Evolutionary conservation across 2,797 vertebrate species (phyloP).

Genomic region (Pyrocephalus nanus): DNA sequence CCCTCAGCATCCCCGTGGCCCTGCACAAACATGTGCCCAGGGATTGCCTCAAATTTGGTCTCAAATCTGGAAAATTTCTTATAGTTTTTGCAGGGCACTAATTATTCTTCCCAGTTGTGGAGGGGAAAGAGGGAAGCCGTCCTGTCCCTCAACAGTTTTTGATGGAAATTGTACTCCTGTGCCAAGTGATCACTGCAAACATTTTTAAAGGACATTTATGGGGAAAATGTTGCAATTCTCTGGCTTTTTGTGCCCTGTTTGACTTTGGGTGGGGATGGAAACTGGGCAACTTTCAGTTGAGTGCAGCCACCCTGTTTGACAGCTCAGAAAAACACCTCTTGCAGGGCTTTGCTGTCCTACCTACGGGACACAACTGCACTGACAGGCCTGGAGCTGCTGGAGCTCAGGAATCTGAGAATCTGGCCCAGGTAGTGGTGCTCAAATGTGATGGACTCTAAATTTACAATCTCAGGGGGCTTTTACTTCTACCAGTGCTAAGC

Average conservation of each 20-base stretch:
- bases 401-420: neutral
- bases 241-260: conserved; percentile 31
- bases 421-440: neutral
- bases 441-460: neutral
- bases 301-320: conserved; percentile 46
- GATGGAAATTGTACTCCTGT: conserved; percentile 23
- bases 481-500: neutral
- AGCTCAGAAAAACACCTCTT: conserved; percentile 27
- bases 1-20: neutral
- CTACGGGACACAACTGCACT: neutral
- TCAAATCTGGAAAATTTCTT: conserved; percentile 33
- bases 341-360: neutral
- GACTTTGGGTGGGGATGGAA: conserved; percentile 33
- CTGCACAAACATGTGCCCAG: neutral
- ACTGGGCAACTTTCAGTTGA: conserved; percentile 48
- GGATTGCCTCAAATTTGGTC: neutral
- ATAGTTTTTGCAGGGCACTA: conserved; percentile 43
- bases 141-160: conserved; percentile 55
- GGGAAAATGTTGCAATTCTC: conserved; percentile 54
- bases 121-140: conserved; percentile 31
- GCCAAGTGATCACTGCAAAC: conserved; percentile 48
- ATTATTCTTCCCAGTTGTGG: conserved; percentile 23
- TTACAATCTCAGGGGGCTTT: neutral
- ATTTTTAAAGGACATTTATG: conserved; percentile 41
- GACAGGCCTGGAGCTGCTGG: neutral